Conservation (phyloP, 2,888 invertebrate species). For the Panzeria rudis region DNA sequence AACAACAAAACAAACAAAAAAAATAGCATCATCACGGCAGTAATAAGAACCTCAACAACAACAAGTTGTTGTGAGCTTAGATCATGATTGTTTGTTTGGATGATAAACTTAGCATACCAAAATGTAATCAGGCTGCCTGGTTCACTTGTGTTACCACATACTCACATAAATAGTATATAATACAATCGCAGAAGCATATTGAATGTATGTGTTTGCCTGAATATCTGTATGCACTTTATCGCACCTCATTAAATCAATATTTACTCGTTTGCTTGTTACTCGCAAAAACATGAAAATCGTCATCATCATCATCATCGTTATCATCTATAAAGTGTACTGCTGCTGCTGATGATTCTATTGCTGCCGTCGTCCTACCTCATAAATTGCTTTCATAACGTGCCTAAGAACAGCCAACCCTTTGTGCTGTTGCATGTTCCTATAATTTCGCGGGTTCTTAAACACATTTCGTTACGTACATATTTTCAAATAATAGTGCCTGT, state of each 20-base stretch:
- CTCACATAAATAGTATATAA: not conserved
- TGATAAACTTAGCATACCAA: constrained; percentile 69
- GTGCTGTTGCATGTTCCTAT: constrained; percentile 7
- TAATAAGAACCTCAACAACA: constrained; percentile 33
- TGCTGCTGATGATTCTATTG: constrained; percentile 34
- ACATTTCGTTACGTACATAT: constrained; percentile 51
- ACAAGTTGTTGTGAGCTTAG: constrained; percentile 46
- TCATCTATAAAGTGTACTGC: constrained; percentile 46
- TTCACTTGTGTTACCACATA: not conserved
- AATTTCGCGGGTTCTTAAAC: constrained; percentile 32
- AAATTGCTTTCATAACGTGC: constrained; percentile 57
- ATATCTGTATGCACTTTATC: constrained; percentile 75
- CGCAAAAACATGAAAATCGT: constrained; percentile 67
- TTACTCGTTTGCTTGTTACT: constrained; percentile 75
- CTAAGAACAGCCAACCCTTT: constrained; percentile 34
- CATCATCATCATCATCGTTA: constrained; percentile 56
- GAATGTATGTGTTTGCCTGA: not conserved
- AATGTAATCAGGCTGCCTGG: constrained; percentile 64
- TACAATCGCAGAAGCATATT: not conserved
- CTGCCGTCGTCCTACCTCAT: constrained; percentile 34
- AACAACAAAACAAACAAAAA: constrained; percentile 43
- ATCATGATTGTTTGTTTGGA: constrained; percentile 51
- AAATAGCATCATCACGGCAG: constrained; percentile 21
- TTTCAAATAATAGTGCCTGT: constrained; percentile 48
- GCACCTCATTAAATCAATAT: constrained; percentile 81